Evolutionary conservation across 2,797 vertebrate species (phyloP).

Genomic region (Hirundo rustica): DNA sequence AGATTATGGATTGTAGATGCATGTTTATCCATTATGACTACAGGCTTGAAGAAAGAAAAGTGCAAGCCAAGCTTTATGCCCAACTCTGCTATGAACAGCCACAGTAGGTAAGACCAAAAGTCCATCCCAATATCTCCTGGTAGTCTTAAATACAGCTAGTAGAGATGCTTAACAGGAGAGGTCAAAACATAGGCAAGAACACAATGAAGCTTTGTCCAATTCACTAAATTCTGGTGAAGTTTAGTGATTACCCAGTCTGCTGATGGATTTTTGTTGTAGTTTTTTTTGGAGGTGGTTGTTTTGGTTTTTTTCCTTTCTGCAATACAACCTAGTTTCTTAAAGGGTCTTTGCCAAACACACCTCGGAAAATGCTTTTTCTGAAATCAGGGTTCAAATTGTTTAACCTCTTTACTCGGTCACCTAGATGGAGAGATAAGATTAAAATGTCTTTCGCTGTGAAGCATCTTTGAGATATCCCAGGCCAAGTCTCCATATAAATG

Average conservation of each 20-base stretch:
- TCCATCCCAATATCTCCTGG: neutral
- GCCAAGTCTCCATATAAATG: neutral
- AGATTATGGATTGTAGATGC: neutral
- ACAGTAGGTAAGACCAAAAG: neutral
- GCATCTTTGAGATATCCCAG: conserved; percentile 20
- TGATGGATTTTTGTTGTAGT: too few species aligned
- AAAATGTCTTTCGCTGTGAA: conserved; percentile 9
- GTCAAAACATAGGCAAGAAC: neutral
- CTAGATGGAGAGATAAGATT: conserved; percentile 29
- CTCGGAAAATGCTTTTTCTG: conserved; percentile 19
- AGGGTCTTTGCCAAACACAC: neutral
- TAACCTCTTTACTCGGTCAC: conserved; percentile 16
- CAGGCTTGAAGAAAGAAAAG: neutral
- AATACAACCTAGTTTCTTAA: neutral
- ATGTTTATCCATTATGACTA: neutral
- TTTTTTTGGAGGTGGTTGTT: neutral
- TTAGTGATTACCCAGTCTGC: neutral
- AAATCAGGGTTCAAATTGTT: neutral
- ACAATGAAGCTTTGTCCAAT: neutral
- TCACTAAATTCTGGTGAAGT: neutral
- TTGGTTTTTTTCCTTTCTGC: neutral
- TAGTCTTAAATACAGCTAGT: neutral
- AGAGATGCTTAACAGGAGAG: neutral
- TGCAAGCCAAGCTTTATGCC: neutral
- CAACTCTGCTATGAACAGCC: neutral